Conservation (phyloP, 2,888 invertebrate genomes). For the Ormyrus thymus region DNA sequence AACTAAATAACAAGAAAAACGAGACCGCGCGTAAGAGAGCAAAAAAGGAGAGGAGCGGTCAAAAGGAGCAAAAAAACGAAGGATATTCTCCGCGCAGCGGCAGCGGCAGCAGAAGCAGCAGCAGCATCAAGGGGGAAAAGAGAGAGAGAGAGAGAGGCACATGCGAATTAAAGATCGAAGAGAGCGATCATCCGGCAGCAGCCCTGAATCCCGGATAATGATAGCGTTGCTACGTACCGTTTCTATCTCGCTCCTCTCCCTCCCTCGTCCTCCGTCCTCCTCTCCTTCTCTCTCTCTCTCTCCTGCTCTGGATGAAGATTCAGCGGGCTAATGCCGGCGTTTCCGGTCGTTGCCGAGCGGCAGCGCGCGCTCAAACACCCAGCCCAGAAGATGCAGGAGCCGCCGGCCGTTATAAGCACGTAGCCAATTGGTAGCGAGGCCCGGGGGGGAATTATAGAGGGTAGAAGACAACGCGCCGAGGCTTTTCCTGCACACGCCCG, state of each 20-base stretch:
- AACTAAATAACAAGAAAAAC: slow-evolving; percentile 52
- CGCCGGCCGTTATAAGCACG: slow-evolving; percentile 16
- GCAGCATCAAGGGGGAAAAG: slow-evolving; percentile 1
- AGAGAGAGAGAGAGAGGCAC: slow-evolving; percentile 40
- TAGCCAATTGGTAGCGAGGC: too few species aligned
- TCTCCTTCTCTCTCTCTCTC: slow-evolving; percentile 17
- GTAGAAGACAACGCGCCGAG: not conserved
- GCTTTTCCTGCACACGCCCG: not conserved
- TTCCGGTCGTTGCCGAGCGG: slow-evolving; percentile 46
- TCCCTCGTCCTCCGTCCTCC: slow-evolving; percentile 22
- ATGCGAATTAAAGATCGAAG: slow-evolving; percentile 56
- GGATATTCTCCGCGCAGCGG: slow-evolving; percentile 2
- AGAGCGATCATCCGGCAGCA: slow-evolving; percentile 57
- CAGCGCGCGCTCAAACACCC: not conserved
- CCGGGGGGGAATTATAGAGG: too few species aligned
- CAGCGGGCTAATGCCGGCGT: slow-evolving; percentile 43
- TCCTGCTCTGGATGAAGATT: slow-evolving; percentile 40
- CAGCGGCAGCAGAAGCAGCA: not conserved
- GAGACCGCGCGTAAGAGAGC: slow-evolving; percentile 44
- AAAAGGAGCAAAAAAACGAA: slow-evolving; percentile 21
- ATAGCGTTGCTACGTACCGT: slow-evolving; percentile 56
- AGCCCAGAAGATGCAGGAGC: slow-evolving; percentile 2
- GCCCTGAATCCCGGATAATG: slow-evolving; percentile 55
- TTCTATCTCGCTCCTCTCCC: slow-evolving; percentile 48
- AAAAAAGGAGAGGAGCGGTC: slow-evolving; percentile 21